Percentiles rank a stretch among this genome's conserved stretches.
Conservation (phyloP, 1,140 invertebrate genomes). For the Drosophila triauraria region DNA sequence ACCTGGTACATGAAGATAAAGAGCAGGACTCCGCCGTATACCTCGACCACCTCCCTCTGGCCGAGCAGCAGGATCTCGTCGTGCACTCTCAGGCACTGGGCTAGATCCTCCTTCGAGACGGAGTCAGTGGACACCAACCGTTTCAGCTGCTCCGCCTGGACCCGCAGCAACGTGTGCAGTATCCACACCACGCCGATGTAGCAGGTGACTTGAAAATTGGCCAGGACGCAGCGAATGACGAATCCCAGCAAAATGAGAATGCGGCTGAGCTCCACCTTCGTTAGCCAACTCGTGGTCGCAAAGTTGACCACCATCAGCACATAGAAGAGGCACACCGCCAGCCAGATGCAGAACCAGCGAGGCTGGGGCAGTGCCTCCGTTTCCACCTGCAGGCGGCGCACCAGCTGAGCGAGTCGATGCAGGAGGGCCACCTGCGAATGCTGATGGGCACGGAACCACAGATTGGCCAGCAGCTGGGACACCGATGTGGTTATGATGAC, state of each 20-base stretch:
- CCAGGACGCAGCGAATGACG: conserved; percentile 21
- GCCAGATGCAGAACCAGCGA: conserved; percentile 25
- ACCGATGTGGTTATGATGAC: conserved; percentile 35
- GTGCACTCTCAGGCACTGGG: conserved; percentile 3
- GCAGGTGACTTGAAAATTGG: conserved; percentile 44
- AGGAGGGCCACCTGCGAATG: conserved; percentile 27
- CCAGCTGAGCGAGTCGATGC: conserved; percentile 13
- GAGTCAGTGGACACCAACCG: neutral
- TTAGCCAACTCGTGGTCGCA: conserved; percentile 4
- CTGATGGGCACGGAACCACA: conserved; percentile 52
- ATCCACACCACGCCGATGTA: conserved; percentile 40
- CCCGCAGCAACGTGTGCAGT: conserved; percentile 11
- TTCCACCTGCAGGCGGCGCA: conserved; percentile 5
- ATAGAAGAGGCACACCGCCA: conserved; percentile 11
- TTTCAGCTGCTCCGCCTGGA: conserved; percentile 25
- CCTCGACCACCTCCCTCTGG: conserved; percentile 36
- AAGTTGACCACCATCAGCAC: neutral
- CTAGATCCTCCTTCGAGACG: conserved; percentile 15
- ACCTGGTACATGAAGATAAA: conserved; percentile 40
- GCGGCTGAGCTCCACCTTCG: neutral
- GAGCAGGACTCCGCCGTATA: conserved; percentile 50
- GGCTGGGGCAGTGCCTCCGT: neutral
- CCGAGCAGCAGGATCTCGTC: conserved; percentile 47
- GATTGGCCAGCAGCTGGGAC: conserved; percentile 47
- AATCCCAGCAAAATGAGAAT: conserved; percentile 30